Conservation (phyloP, 2,113 vertebrate genomes). For the Chinchilla lanigera region DNA sequence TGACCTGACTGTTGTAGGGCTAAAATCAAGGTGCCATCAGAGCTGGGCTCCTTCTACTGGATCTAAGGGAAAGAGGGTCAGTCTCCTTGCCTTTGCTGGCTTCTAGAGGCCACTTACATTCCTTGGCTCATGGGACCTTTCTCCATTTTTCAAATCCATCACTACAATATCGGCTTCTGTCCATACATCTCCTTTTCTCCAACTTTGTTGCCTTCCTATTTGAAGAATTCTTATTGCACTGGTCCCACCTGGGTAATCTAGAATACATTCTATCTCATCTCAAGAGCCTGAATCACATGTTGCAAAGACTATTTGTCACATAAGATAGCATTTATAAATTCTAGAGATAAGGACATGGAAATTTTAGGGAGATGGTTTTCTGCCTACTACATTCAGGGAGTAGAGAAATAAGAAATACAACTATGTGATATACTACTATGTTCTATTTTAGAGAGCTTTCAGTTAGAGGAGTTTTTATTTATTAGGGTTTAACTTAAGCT, state of each 20-base stretch:
- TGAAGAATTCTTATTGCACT: neutral
- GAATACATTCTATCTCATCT: neutral
- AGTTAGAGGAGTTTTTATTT: conserved; percentile 9
- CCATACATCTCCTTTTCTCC: neutral
- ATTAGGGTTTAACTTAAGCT: neutral
- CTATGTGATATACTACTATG: neutral
- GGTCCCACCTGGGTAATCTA: neutral
- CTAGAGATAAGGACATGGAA: neutral
- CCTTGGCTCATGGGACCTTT: too few species aligned
- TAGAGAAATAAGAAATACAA: conserved; percentile 35
- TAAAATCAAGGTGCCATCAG: conserved; percentile 20
- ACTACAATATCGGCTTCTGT: neutral
- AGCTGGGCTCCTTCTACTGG: neutral
- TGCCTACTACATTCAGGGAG: neutral
- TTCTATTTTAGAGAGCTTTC: conserved; percentile 33
- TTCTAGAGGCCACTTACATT: too few species aligned
- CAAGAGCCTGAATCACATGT: neutral
- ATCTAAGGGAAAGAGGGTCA: neutral
- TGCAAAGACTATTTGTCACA: neutral
- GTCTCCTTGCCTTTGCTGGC: conserved; percentile 23
- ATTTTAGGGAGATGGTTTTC: neutral
- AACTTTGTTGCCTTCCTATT: neutral
- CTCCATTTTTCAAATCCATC: neutral
- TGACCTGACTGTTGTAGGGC: neutral
- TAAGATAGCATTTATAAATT: neutral